phyloP scores from a whole-genome alignment of 2,888 invertebrate species.

The Microchrysa polita region DNA sequence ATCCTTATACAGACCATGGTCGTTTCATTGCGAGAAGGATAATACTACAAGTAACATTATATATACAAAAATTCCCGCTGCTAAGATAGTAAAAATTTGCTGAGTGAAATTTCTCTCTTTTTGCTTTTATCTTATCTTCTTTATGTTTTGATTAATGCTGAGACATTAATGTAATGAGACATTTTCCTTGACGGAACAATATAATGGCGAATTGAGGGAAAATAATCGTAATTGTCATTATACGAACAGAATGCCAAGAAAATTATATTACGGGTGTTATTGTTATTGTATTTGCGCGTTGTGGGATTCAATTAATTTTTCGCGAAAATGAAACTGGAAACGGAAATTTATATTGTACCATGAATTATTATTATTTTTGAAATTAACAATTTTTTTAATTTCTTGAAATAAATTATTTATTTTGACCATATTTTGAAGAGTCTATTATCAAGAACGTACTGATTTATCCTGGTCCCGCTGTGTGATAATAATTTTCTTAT shows the following conservation, averaged over 20 bases:
- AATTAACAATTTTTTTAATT: too few species aligned
- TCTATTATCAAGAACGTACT: too few species aligned
- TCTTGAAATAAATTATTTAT: too few species aligned
- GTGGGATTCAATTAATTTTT: not conserved
- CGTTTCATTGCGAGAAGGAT: not conserved
- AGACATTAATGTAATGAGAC: conserved; percentile 49
- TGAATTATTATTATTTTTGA: too few species aligned
- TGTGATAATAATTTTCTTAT: too few species aligned
- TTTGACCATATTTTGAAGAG: too few species aligned
- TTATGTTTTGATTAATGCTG: conserved; percentile 45
- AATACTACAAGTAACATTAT: conserved; percentile 11
- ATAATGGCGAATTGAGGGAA: conserved; percentile 43
- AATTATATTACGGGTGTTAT: not conserved
- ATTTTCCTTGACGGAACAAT: conserved; percentile 46
- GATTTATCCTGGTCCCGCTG: too few species aligned
- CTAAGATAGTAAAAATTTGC: not conserved
- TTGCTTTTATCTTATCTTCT: conserved; percentile 5
- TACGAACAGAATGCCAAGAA: conserved; percentile 2
- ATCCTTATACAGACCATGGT: too few species aligned
- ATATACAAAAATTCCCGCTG: conserved; percentile 23
- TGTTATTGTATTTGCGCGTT: not conserved
- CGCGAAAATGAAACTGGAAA: not conserved
- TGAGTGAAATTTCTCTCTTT: conserved; percentile 34
- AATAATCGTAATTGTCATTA: conserved; percentile 37
- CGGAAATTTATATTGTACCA: not conserved